Conservation (phyloP, 92 coral and sea anemone genomes). For the Phenganax marumi region DNA sequence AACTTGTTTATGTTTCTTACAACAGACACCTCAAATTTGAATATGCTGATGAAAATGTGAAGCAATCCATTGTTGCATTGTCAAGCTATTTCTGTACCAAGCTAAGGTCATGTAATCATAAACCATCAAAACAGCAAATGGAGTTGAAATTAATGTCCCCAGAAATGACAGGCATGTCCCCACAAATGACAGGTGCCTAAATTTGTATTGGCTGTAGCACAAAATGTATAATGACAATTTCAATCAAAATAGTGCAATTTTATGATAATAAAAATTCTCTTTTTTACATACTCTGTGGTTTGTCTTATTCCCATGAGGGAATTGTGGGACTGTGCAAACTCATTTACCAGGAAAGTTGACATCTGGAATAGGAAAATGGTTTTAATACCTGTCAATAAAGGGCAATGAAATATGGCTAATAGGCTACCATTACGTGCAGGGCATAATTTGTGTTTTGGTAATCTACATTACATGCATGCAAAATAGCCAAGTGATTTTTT, state of each 20-base stretch:
- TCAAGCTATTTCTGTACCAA: conserved; percentile 8
- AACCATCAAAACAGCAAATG: conserved; percentile 9
- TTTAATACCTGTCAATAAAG: conserved; percentile 45
- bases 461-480: not conserved
- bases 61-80: conserved; percentile 7
- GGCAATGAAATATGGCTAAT: conserved; percentile 17
- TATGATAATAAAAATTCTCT: no score
- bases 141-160: not conserved
- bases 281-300: no score
- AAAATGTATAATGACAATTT: no score
- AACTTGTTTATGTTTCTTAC: not conserved
- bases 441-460: not conserved
- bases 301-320: conserved; percentile 17
- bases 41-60: conserved; percentile 4
- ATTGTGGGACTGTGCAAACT: conserved; percentile 42
- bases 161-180: conserved; percentile 16
- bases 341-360: conserved; percentile 41
- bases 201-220: no score
- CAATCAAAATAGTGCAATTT: no score
- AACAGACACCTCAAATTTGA: not conserved
- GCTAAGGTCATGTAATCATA: not conserved
- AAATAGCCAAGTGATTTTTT: not conserved
- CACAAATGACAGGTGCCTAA: no score
- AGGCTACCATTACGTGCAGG: not conserved
- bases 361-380: conserved; percentile 21